Base-by-base conservation (phyloP, 2,888 invertebrate genomes). In the Abrostola triplasia region DNA sequence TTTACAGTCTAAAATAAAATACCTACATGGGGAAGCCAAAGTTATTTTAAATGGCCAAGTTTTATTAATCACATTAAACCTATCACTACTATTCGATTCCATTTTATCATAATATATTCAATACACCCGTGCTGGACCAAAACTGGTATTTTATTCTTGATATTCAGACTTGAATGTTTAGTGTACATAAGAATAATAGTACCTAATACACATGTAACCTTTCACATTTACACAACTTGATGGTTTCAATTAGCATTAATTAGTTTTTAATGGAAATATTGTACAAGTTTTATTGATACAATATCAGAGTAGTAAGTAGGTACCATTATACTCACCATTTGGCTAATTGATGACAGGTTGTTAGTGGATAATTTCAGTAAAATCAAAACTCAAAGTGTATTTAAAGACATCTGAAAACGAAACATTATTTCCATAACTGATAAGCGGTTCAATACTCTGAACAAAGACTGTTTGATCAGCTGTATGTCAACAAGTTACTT, bases 381-480 rank as follows among this genome's bases (percentile, higher is more conserved):
- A 78, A 61, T 73, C 66, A 77, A 70, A 69, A 68, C 66, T 68
- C 24, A 48, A 58, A 67, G 47, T 69, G 67, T 68, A 67, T 70
- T 37, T 70, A 58, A 64, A 67, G 71, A 72, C 70, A 73, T 77
- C 84, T 84, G 79, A 78, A 84, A 84, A 67, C 47, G 64, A 70
- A 79, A 66, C 56, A 75, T 61, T 80, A 81, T 79, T 83, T 70
- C 63, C 64, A 73, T 75, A 79, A 79, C 64, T 80, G 79, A 77
- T 78, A 78, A 77, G 73, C 67, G 54, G 70, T 76, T 74, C 65
- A 71, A 73, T 73, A 67, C 60, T 55, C 70, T 57, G 73, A 79
- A 80, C 83, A 80, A 81, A 83, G 80, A 77, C 50, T 77, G 80
- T 81, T 81, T 77, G 55, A 73, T 74, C 74, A 72, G 75, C 76